These are phyloP conservation scores for Rutilus rutilus DNA, from an alignment of 2,113 vertebrate genomes.

Conservation along the genomic window DNA sequence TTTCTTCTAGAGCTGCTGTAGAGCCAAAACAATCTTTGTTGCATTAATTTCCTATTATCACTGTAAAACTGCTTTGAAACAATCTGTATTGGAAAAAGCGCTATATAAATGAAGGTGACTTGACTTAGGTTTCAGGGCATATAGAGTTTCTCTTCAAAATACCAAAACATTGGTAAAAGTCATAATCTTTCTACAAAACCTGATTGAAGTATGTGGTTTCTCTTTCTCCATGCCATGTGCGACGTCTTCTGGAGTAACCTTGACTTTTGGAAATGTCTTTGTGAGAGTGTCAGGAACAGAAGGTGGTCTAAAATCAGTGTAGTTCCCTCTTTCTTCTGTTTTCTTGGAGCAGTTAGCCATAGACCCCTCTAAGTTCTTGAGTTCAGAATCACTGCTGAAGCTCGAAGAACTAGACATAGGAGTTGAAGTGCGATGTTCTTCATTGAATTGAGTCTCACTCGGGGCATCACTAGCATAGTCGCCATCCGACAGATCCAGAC, in stretches of 20 bases:
- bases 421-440: not conserved
- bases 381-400: conserved; percentile 51
- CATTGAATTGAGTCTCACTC: conserved; percentile 56
- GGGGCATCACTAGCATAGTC: conserved; percentile 70
- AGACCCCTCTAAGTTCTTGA: conserved; percentile 24
- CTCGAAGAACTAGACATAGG: conserved; percentile 57
- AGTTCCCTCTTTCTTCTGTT: not conserved
- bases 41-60: too few species aligned
- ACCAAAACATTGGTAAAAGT: not conserved
- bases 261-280: conserved; percentile 55
- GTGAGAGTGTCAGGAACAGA: conserved; percentile 40
- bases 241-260: conserved; percentile 38
- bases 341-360: not conserved
- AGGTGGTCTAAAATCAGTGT: not conserved
- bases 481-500: conserved; percentile 63
- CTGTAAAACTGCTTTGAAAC: too few species aligned
- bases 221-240: conserved; percentile 55
- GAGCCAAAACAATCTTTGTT: too few species aligned
- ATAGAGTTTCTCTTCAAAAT: not conserved
- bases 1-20: too few species aligned
- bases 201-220: conserved; percentile 58
- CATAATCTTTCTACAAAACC: conserved; percentile 53
- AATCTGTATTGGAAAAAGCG: too few species aligned
- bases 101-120: too few species aligned
- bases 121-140: not conserved